Evolutionary conservation across 2,113 vertebrate species (phyloP), one percentile per base, ranked within the genome.

Genomic region (Tautogolabrus adspersus): DNA sequence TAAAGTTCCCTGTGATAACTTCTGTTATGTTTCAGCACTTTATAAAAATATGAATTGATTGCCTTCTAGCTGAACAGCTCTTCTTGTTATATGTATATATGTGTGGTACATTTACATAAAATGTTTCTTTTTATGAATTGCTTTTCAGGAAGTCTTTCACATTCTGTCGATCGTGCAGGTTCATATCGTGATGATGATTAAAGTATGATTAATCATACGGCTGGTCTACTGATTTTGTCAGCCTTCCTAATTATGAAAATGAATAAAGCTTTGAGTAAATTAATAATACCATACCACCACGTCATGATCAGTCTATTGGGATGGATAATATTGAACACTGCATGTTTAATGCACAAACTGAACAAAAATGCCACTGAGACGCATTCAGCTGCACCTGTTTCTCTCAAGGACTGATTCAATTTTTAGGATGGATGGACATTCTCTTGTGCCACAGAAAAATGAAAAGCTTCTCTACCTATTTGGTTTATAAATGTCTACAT

Each of bases 351-450:
- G 11, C 30, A 44, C 59, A 74, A 34, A 11, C 16, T 58, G 37
- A 19, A 79, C 37, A 47, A 72, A 72, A 66, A 77, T 54, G 51
- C 72, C 58, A 78, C 26, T 34, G 7, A 70, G 23, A 58, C 40
- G 42, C 66, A 71, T 83, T 77, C 22, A 66, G 74, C 34, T 79
- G 55, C 73, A 84, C 68, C 72, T 82, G 67, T 64, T 74, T 87
- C 69, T 86, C 60, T 85, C 66, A 78, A 78, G 62, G 61, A 69
- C 65, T 80, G 52, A 79, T 85, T 85, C 0, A 6, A 57, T 83
- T 84, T 81, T 76, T 57, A 63, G 30, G 5, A 72, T 3, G 5
- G 66, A 69, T 79, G 77, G 68, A 63, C 57, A 65, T 59, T 47
- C 62, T 61, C 21, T 81, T 71, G 4, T 76, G 18, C 60, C 10